Evolutionary conservation across 2,888 invertebrate genomes (phyloP), one percentile per base, ranked within the genome.

Genomic region (Dynastes grantii): DNA sequence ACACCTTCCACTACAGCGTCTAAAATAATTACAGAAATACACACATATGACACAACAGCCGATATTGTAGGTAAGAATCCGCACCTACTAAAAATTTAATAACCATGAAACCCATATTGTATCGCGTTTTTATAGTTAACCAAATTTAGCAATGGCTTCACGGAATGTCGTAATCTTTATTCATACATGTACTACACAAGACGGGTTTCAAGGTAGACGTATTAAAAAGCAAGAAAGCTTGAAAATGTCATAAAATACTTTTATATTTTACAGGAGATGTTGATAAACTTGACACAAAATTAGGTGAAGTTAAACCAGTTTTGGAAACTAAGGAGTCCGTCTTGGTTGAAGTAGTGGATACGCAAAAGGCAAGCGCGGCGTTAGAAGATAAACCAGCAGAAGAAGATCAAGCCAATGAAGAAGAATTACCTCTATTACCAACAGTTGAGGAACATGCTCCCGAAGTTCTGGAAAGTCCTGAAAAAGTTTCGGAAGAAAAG

Each of bases 281-380:
- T 27, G 65, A 75, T 64, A 53, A 77, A 51, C 76, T 78, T 58
- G 78, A 78, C 61, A 65, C 65, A 64, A 76, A 80, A 76, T 22
- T 77, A 79, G 81, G 81, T 78, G 79, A 82, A 79, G 81, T 79
- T 49, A 79, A 77, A 76, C 68, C 80, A 32, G 71, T 81, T 40
- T 78, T 80, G 65, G 82, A 82, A 68, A 79, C 79, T 22, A 79
- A 79, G 73, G 82, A 82, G 27, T 80, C 79, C 67, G 80, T 84
- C 49, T 73, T 80, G 22, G 77, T 82, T 67, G 76, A 80, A 61
- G 79, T 81, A 22, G 81, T 83, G 22, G 82, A 82, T 63, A 79
- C 81, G 4, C 82, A 82, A 81, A 82, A 81, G 55, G 76, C 76
- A 51, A 77, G 75, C 55, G 53, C 67, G 0, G 53, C 22, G 4